Percentiles rank a stretch among this genome's conserved stretches.
phyloP scores from a whole-genome alignment of 2,888 invertebrate genomes.

The Anthophora plumipes region DNA sequence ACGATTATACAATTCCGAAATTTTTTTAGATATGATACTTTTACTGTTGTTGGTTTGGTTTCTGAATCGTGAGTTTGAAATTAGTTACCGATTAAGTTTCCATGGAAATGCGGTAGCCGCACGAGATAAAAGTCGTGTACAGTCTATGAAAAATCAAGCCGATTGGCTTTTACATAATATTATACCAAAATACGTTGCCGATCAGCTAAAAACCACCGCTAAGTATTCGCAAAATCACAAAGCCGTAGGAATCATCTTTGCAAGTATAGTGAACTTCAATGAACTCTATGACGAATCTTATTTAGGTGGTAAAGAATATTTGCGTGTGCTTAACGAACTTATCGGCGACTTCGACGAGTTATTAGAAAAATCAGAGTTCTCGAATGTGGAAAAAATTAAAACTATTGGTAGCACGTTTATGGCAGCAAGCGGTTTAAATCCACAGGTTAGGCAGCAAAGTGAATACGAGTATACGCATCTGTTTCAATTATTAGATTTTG shows the following conservation, averaged over 20 bases:
- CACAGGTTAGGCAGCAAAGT: slow-evolving; percentile 89
- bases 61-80: slow-evolving; percentile 97
- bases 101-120: slow-evolving; percentile 96
- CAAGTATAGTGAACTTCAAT: slow-evolving; percentile 98
- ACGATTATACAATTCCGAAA: slow-evolving; percentile 87
- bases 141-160: slow-evolving; percentile 97
- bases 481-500: slow-evolving; percentile 96
- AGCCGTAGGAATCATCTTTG: slow-evolving; percentile 97
- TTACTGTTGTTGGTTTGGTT: slow-evolving; percentile 96
- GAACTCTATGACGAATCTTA: slow-evolving; percentile 99
- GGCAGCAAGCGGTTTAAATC: slow-evolving; percentile 98
- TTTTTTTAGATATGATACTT: slow-evolving; percentile 92
- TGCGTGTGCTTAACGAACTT: slow-evolving; percentile 97
- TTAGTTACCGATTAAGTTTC: slow-evolving; percentile 96
- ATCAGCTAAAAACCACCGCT: slow-evolving; percentile 95
- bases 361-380: slow-evolving; percentile 91
- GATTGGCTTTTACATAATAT: slow-evolving; percentile 98
- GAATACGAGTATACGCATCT: slow-evolving; percentile 91
- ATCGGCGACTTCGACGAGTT: slow-evolving; percentile 98
- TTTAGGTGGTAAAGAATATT: slow-evolving; percentile 96
- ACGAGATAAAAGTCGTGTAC: slow-evolving; percentile 94
- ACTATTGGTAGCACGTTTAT: slow-evolving; percentile 98
- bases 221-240: slow-evolving; percentile 98
- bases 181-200: slow-evolving; percentile 97
- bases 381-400: slow-evolving; percentile 98